Percentiles rank a stretch among this genome's conserved stretches.
phyloP scores from a whole-genome alignment of 2,888 invertebrate genomes.

The Drosophila cognata region DNA sequence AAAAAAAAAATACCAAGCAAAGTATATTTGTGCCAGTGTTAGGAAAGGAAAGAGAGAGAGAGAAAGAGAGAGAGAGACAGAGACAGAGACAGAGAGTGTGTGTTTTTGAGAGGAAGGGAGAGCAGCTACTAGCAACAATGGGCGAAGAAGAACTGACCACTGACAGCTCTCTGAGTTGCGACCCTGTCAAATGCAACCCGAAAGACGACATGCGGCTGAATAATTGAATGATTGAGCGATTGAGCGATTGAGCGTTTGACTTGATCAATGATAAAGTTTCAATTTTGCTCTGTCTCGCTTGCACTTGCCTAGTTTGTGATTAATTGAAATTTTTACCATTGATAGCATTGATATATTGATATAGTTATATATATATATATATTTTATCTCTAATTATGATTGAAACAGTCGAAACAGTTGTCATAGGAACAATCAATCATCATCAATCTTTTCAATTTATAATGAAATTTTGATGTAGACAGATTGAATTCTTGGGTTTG shows the following conservation, averaged over 20 bases:
- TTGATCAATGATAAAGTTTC: neutral
- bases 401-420: neutral
- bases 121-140: constrained; percentile 14
- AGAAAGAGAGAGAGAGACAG: neutral
- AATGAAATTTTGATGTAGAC: neutral
- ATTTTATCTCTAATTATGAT: neutral
- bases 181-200: constrained; percentile 11
- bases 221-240: constrained; percentile 10
- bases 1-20: constrained; percentile 34
- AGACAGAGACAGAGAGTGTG: neutral
- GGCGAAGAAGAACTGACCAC: constrained; percentile 9
- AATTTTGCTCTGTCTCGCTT: neutral
- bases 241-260: neutral
- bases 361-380: neutral
- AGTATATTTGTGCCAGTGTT: constrained; percentile 66
- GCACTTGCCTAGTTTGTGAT: neutral
- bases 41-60: constrained; percentile 33
- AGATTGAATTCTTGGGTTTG: neutral
- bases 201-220: neutral
- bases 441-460: neutral
- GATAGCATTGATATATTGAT: too few species aligned
- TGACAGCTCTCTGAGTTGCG: neutral
- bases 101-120: neutral
- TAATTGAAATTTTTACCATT: neutral
- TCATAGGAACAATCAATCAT: neutral